Evolutionary conservation across 2,888 invertebrate genomes (phyloP).

Genomic region (Lypha dubia): DNA sequence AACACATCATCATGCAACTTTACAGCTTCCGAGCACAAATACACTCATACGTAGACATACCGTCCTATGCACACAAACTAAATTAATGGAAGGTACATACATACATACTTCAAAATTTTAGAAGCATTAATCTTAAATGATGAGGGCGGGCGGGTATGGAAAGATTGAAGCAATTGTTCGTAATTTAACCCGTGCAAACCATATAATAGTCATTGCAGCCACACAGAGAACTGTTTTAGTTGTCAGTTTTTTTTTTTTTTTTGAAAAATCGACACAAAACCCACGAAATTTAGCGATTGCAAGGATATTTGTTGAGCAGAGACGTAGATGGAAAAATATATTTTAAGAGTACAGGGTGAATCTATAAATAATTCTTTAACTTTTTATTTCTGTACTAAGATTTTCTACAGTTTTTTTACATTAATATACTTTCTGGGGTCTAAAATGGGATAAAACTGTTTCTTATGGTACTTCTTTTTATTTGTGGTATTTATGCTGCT

Average conservation of each 20-base stretch:
- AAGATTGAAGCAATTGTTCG: conserved; percentile 35
- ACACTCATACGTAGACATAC: background rate
- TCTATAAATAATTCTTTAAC: too few species aligned
- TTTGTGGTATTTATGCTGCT: too few species aligned
- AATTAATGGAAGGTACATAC: conserved; percentile 78
- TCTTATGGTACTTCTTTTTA: too few species aligned
- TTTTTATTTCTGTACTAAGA: too few species aligned
- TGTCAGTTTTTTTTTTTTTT: background rate
- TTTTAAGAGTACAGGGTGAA: too few species aligned
- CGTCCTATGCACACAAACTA: conserved; percentile 70
- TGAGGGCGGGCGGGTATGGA: background rate
- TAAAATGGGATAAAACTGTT: too few species aligned
- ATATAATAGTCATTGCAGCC: conserved; percentile 60
- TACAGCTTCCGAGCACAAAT: conserved; percentile 79
- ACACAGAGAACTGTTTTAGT: conserved; percentile 11
- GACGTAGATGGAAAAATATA: background rate
- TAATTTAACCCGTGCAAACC: conserved; percentile 65
- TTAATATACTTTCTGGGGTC: too few species aligned
- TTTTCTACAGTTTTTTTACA: too few species aligned
- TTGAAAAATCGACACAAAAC: conserved; percentile 31
- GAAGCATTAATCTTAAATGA: conserved; percentile 11
- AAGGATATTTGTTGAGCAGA: conserved; percentile 18
- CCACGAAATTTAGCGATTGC: conserved; percentile 36
- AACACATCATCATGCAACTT: conserved; percentile 78
- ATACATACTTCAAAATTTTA: conserved; percentile 26